Conservation (phyloP, 2,113 vertebrate genomes). For the Tor tambroides region DNA sequence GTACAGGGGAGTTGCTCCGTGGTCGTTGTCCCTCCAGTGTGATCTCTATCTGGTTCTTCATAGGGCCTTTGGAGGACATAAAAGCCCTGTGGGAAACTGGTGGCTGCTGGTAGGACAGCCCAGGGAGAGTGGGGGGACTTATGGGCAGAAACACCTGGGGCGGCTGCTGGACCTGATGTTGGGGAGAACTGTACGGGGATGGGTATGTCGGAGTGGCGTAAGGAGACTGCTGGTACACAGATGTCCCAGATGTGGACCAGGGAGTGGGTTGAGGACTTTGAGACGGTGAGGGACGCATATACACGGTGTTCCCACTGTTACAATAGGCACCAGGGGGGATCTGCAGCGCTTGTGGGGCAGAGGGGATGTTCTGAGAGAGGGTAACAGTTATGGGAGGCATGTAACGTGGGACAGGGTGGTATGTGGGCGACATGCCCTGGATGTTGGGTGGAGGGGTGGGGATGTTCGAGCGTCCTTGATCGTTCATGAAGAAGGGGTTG, state of each 20-base stretch:
- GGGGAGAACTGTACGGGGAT: conserved; percentile 94
- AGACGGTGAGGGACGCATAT: conserved; percentile 87
- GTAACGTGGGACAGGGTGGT: conserved; percentile 89
- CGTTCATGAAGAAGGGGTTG: conserved; percentile 95
- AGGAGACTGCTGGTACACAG: conserved; percentile 85
- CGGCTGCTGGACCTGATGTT: conserved; percentile 88
- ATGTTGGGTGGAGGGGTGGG: conserved; percentile 91
- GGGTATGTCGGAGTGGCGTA: conserved; percentile 84
- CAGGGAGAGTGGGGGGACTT: conserved; percentile 86
- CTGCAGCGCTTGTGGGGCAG: conserved; percentile 93
- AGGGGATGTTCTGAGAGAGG: conserved; percentile 91
- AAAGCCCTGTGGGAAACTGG: conserved; percentile 87
- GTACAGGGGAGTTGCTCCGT: conserved; percentile 92
- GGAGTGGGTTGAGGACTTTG: conserved; percentile 91
- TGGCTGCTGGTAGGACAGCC: conserved; percentile 78
- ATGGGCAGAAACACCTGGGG: conserved; percentile 93
- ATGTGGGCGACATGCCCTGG: conserved; percentile 91
- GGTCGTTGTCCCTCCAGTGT: conserved; percentile 84
- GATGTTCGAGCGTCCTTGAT: conserved; percentile 93
- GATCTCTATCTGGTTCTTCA: conserved; percentile 97
- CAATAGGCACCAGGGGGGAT: conserved; percentile 91
- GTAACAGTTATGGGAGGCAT: conserved; percentile 97
- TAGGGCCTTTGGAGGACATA: conserved; percentile 86
- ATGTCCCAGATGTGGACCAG: conserved; percentile 85
- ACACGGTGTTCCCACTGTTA: conserved; percentile 84